A percentile compares a stretch with the other conserved stretches of the same genome.
These are phyloP conservation scores for Anthrax anthrax DNA, from an alignment of 2,888 invertebrate genomes.

Conservation along the genomic window DNA sequence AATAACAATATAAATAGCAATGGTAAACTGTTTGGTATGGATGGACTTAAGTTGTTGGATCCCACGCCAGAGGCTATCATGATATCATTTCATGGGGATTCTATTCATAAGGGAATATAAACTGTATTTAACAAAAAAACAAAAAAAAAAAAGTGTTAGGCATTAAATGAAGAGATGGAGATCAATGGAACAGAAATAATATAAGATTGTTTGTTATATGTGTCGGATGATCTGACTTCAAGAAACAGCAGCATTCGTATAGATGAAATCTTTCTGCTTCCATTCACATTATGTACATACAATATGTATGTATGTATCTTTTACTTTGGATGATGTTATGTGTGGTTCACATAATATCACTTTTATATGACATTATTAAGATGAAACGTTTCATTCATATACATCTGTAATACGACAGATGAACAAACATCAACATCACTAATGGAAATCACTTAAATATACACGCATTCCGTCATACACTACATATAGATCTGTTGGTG, in stretches of 20 bases:
- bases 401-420: background rate
- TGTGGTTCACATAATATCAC: background rate
- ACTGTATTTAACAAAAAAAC: background rate
- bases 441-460: background rate
- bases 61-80: background rate
- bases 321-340: background rate
- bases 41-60: background rate
- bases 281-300: too few relatives aligned
- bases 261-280: too few relatives aligned
- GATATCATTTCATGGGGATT: background rate
- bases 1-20: background rate
- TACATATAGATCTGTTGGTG: background rate
- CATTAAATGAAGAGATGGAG: background rate
- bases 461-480: background rate
- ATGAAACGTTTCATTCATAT: background rate
- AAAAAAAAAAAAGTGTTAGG: background rate
- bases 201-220: background rate
- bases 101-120: background rate
- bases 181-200: conserved; percentile 8
- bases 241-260: background rate
- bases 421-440: too few relatives aligned
- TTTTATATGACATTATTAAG: too few relatives aligned
- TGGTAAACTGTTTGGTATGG: background rate
- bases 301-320: too few relatives aligned
- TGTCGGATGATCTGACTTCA: background rate